Base-by-base conservation (phyloP, 2,888 invertebrate species). In the Clanis bilineata region DNA sequence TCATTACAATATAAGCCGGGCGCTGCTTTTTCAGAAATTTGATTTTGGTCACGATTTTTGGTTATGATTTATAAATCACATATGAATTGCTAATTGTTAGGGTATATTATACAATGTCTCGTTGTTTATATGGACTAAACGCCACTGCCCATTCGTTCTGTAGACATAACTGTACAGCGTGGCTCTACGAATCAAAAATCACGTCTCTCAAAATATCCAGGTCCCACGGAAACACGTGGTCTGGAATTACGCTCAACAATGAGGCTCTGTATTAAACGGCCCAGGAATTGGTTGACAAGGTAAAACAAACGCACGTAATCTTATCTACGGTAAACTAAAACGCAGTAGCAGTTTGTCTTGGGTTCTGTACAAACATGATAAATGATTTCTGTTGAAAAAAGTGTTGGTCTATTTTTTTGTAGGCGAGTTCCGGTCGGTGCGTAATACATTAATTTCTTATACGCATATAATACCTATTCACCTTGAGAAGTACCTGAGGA, bases 401-500 rank as follows among this genome's bases (percentile, higher is more conserved):
- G 82, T 82, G 87, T 83, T 87, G 86, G 82, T 85, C 83, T 88
- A 84, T 86, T 86, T 86, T 69, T 75, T 85, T 82, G 78, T 85
- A 85, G 87, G 86, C 83, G 87, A 86, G 90, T 87, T 90, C 91
- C 91, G 89, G 91, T 89, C 71, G 84, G 77, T 80, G 85, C 80
- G 74, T 82, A 85, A 82, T 76, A 85, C 82, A 82, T 83, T 85
- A 84, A 82, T 80, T 87, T 84, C 85, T 86, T 84, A 83, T 79
- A 86, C 88, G 86, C 83, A 89, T 79, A 83, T 83, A 89, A 88
- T 88, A 90, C 90, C 90, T 90, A 90, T 90, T 91, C 90, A 91
- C 90, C 90, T 90, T 90, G 90, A 90, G 90, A 91, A 91, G 90
- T 91, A 91, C 90, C 90, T 91, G 90, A 79, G 89, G 83, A 90